Evolutionary conservation across 1,140 invertebrate genomes (phyloP), one percentile per base, ranked within the genome.

Genomic region (Drosophila sucinea): DNA sequence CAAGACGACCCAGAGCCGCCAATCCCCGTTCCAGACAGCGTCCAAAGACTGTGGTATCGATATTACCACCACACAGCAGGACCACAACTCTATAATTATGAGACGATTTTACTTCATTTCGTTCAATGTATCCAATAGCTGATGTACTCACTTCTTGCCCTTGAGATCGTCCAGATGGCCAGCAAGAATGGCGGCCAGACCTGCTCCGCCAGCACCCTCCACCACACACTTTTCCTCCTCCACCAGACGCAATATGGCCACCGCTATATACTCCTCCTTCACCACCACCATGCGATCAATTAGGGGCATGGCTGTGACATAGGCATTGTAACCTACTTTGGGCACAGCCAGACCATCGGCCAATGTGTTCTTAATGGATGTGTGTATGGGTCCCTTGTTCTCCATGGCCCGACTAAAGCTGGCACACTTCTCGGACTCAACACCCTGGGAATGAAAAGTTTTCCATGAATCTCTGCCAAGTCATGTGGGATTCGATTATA

Each of bases 311-410:
- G 96, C 96, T 1, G 97, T 98, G 25, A 93, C 95, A 91, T 95
- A 97, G 0, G 97, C 96, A 92, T 99, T 99, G 54, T 96, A 96
- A 0, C 98, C 98, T 10, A 98, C 96, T 66, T 94, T 95, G 0
- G 98, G 97, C 0, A 99, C 98, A 0, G 98, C 97, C 23, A 99
- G 93, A 87, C 98, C 98, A 93, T 99, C 98, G 1, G 98, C 97
- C 56, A 98, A 84, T 0, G 97, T 98, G 2, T 97, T 96, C 44
- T 95, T 93, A 38, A 95, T 95, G 17, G 94, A 91, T 1, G 95
- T 95, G 62, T 93, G 93, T 0, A 95, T 92, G 17, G 97, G 97
- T 61, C 95, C 94, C 0, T 96, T 95, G 56, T 94, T 93, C 75
- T 95, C 93, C 67, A 98, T 84, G 0, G 98, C 97, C 38, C 93